Percentiles rank a stretch among this genome's conserved stretches.
These are phyloP conservation scores for Colistium nudipinnis DNA, from an alignment of 2,113 vertebrate species.

Conservation along the genomic window DNA sequence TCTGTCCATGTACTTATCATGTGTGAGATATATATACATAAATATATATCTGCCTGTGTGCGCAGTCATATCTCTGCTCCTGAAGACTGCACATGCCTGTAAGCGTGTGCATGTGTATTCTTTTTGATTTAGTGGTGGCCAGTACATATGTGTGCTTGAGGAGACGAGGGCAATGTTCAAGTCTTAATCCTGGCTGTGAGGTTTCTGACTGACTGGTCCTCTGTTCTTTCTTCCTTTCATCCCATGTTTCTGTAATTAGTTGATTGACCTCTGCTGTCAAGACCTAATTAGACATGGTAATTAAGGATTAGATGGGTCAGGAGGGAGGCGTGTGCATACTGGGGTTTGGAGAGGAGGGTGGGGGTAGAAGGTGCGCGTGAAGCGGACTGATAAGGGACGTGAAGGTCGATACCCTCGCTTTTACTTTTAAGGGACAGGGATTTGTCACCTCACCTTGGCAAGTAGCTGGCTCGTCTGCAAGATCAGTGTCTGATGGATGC, in stretches of 20 bases:
- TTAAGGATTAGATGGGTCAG: constrained; percentile 76
- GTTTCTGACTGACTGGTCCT: constrained; percentile 59
- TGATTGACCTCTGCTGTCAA: constrained; percentile 81
- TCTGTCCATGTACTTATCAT: constrained; percentile 29
- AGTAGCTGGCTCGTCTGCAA: constrained; percentile 36
- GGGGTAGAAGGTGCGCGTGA: constrained; percentile 42
- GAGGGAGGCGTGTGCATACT: constrained; percentile 40
- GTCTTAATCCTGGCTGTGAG: constrained; percentile 54
- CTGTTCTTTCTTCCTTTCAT: constrained; percentile 65
- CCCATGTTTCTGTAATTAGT: constrained; percentile 77
- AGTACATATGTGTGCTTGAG: constrained; percentile 1
- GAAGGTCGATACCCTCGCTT: constrained; percentile 62
- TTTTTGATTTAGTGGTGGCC: constrained; percentile 7
- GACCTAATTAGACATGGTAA: constrained; percentile 79
- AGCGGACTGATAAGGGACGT: constrained; percentile 55
- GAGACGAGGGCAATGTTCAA: constrained; percentile 24
- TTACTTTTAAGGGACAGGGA: constrained; percentile 56
- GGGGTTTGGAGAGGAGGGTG: constrained; percentile 6
- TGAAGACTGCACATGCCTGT: constrained; percentile 1
- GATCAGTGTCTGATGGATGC: constrained; percentile 52
- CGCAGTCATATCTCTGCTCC: not conserved
- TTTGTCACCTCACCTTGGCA: constrained; percentile 40
- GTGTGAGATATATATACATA: not conserved
- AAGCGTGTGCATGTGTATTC: not conserved
- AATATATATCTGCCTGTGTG: not conserved